Percentiles rank a stretch among this genome's conserved stretches.
These are phyloP conservation scores for Contarinia nasturtii DNA, from an alignment of 1,140 invertebrate genomes.

Conservation along the genomic window DNA sequence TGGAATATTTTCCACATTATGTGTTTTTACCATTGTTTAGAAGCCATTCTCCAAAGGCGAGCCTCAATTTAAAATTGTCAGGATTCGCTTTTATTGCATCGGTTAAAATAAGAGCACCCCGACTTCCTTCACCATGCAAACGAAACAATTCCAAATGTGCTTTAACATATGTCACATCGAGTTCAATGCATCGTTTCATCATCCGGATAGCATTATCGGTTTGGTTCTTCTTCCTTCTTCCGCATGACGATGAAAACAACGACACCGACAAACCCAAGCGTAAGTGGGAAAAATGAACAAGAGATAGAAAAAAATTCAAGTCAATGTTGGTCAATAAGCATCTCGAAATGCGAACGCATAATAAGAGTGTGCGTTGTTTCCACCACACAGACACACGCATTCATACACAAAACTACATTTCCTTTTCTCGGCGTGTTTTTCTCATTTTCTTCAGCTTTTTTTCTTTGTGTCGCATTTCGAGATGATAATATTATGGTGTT, in stretches of 20 bases:
- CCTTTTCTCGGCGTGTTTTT: too few relatives aligned
- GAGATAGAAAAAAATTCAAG: too few relatives aligned
- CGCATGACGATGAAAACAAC: not conserved
- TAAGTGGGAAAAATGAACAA: too few relatives aligned
- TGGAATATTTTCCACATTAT: not conserved
- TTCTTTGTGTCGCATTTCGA: too few relatives aligned
- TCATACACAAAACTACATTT: too few relatives aligned
- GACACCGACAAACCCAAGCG: too few relatives aligned
- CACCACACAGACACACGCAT: too few relatives aligned
- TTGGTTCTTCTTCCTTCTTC: slow-evolving; percentile 42
- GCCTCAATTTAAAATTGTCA: slow-evolving; percentile 11
- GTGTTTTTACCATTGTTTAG: slow-evolving; percentile 1
- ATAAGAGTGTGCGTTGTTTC: slow-evolving; percentile 1
- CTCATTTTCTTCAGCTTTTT: too few relatives aligned
- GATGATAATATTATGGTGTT: too few relatives aligned
- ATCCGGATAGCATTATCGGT: slow-evolving; percentile 41
- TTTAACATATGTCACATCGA: slow-evolving; percentile 43
- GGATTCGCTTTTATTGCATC: slow-evolving; percentile 6
- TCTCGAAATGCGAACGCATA: not conserved
- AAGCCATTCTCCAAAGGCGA: slow-evolving; percentile 1
- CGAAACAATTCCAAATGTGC: slow-evolving; percentile 42
- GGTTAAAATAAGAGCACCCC: too few relatives aligned
- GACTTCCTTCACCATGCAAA: not conserved
- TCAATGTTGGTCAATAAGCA: too few relatives aligned
- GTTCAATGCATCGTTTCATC: slow-evolving; percentile 40